Base-by-base conservation (phyloP, 2,113 vertebrate genomes). In the Philantomba maxwellii region DNA sequence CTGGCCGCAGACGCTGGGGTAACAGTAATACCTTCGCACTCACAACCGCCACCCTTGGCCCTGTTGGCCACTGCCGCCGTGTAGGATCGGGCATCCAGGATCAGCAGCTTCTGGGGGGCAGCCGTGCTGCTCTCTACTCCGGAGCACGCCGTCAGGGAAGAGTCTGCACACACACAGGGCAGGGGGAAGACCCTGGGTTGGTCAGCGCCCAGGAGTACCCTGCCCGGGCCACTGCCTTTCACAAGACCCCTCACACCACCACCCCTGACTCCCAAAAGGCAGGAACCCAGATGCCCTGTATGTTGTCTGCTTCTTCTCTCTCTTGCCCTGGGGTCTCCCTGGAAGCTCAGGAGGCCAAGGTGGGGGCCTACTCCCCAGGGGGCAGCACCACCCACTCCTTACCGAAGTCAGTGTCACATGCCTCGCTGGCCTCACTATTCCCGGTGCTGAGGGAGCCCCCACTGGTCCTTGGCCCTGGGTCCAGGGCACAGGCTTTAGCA, bases 41-140 rank as follows among this genome's bases (percentile, higher is more conserved):
- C 99, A 0, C 99, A 99, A 97, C 99, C 99, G 0, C 99, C 99
- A 33, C 99, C 99, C 98, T 99, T 99, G n/a, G 99, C 99, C 55
- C 99, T 98, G 98, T 99, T 99, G 83, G 99, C 99, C 96, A 99
- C 99, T 0, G 99, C 99, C 0, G 99, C 99, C 0, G 99, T 99
- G 97, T 99, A 99, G 45, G 99, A 99, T 78, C 99, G 99, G 45
- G 99, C 99, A 45, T 99, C 99, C 49, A 99, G 99, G 94, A 99
- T 99, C 96, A 99, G 99, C 96, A 99, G 99, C 98, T 99, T 99
- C 98, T 99, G 99, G 36, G 99, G 99, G 3, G 99, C 98, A 1
- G 98, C 98, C 16, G 98, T 98, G 8, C 99, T 98, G 8, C 99
- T 99, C 87, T 99, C 99, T 51, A 99, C 99, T 0, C 99, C 99